Percentiles rank a stretch among this genome's conserved stretches.
Evolutionary conservation across 2,113 vertebrate genomes (phyloP).

Genomic region (Halcyon senegalensis): DNA sequence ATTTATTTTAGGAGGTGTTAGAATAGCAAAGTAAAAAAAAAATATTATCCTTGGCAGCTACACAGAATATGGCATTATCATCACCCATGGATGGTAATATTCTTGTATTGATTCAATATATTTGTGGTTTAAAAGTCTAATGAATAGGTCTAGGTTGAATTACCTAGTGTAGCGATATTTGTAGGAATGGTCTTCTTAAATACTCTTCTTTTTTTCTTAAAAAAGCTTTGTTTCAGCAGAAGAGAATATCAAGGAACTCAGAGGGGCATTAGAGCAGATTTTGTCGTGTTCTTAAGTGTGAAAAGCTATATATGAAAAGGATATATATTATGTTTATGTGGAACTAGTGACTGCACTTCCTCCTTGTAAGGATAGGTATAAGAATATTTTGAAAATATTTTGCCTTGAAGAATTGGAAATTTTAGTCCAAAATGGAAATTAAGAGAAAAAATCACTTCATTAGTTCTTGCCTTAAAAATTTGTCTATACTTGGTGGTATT

Average conservation of each 20-base stretch:
- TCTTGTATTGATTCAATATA: neutral
- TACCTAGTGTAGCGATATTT: neutral
- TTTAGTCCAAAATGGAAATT: neutral
- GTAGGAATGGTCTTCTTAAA: neutral
- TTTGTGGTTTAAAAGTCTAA: neutral
- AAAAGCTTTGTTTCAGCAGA: neutral
- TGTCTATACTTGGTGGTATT: conserved; percentile 41
- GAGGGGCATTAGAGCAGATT: neutral
- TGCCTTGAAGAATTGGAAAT: neutral
- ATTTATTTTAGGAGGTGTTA: conserved; percentile 42
- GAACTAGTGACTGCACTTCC: neutral
- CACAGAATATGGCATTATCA: neutral
- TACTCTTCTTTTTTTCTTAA: too few relatives aligned
- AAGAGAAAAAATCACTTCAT: neutral
- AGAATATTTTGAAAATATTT: neutral
- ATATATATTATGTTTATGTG: neutral
- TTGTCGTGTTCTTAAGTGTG: neutral
- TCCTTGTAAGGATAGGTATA: neutral
- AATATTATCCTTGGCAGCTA: conserved; percentile 11
- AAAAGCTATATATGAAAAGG: neutral
- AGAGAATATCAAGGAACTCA: neutral
- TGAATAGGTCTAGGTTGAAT: neutral
- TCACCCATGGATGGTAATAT: neutral
- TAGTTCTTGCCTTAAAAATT: conserved; percentile 17
- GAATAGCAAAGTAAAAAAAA: conserved; percentile 30